Evolutionary conservation across 2,888 invertebrate species (phyloP).

Genomic region (Drosophila subquinaria): DNA sequence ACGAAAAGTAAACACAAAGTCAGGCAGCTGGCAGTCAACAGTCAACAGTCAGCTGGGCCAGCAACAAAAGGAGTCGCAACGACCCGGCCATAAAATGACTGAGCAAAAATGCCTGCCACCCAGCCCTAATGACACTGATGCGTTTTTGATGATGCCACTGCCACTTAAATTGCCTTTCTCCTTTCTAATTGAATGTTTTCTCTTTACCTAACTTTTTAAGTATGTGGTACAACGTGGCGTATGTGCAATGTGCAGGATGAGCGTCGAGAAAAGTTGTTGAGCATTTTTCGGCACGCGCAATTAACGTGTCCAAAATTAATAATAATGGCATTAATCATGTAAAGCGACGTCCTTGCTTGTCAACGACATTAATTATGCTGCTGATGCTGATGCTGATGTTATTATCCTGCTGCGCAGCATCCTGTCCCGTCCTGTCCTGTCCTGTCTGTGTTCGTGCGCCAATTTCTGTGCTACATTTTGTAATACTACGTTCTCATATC

Average conservation of each 20-base stretch:
- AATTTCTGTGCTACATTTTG: slow-evolving; percentile 26
- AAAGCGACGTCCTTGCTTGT: slow-evolving; percentile 35
- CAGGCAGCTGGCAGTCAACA: slow-evolving; percentile 19
- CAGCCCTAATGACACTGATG: slow-evolving; percentile 73
- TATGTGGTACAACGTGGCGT: slow-evolving; percentile 54
- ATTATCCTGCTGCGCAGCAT: slow-evolving; percentile 42
- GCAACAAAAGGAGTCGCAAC: slow-evolving; percentile 52
- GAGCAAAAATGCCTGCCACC: slow-evolving; percentile 62
- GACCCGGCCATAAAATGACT: slow-evolving; percentile 70
- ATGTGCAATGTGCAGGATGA: slow-evolving; percentile 69
- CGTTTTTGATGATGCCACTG: slow-evolving; percentile 80
- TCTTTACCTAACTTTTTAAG: not conserved
- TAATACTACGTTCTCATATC: slow-evolving; percentile 54
- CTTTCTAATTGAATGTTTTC: slow-evolving; percentile 70
- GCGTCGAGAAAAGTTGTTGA: slow-evolving; percentile 32
- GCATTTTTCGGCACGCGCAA: slow-evolving; percentile 50
- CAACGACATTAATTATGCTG: slow-evolving; percentile 70
- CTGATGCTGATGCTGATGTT: slow-evolving; percentile 36
- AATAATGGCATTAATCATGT: slow-evolving; percentile 76
- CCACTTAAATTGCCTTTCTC: slow-evolving; percentile 27
- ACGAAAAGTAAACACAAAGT: slow-evolving; percentile 73
- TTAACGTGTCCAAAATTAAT: slow-evolving; percentile 73
- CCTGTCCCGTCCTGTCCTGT: slow-evolving; percentile 23
- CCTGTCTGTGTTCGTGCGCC: slow-evolving; percentile 11
- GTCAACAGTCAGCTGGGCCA: slow-evolving; percentile 34